A percentile compares a stretch with the other conserved stretches of the same genome.
Evolutionary conservation across 2,113 vertebrate species (phyloP).

Genomic region (Penelope pileata): DNA sequence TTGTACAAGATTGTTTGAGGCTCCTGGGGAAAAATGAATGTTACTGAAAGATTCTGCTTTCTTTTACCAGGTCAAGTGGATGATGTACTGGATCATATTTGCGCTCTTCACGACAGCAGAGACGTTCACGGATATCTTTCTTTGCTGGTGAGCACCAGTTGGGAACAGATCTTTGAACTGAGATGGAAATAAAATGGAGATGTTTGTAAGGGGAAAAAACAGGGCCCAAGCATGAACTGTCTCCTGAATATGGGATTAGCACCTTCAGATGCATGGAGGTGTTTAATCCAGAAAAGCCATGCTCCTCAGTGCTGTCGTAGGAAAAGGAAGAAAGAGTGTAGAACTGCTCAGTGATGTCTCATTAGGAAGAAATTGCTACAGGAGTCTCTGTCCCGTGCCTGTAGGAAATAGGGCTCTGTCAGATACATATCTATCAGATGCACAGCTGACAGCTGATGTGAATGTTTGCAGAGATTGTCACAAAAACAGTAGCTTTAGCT

Average conservation of each 20-base stretch:
- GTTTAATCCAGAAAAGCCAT: neutral
- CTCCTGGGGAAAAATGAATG: neutral
- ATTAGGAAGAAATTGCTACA: neutral
- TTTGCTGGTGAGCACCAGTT: constrained; percentile 89
- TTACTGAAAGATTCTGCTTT: neutral
- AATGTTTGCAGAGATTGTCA: neutral
- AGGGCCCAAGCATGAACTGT: neutral
- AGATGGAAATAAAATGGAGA: neutral
- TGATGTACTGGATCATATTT: constrained; percentile 99
- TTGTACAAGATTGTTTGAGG: neutral
- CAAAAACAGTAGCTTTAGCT: neutral
- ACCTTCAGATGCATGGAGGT: neutral
- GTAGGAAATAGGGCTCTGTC: neutral
- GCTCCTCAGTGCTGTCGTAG: neutral
- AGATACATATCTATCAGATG: neutral
- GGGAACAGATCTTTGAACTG: neutral
- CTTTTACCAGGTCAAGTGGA: constrained; percentile 93
- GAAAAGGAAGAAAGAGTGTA: neutral
- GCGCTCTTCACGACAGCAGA: constrained; percentile 94
- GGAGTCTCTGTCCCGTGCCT: neutral
- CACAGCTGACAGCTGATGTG: neutral
- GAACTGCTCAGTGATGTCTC: neutral
- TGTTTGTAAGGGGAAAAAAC: neutral
- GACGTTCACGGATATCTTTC: constrained; percentile 97
- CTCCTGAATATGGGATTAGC: neutral